Evolutionary conservation across 1,140 invertebrate genomes (phyloP).

Genomic region (Tetranychus urticae): DNA sequence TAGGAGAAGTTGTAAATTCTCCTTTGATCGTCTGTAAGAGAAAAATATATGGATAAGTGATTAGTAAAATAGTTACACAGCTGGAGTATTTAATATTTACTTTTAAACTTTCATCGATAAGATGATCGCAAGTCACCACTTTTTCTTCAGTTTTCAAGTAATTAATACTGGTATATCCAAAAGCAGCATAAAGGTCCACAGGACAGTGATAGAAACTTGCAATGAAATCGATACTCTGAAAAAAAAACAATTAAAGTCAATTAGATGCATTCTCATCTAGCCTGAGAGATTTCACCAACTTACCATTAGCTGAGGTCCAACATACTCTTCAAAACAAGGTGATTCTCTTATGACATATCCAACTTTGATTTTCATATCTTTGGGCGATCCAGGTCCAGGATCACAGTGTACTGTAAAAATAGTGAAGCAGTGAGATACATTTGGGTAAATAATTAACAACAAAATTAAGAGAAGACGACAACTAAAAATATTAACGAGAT

Average conservation of each 20-base stretch:
- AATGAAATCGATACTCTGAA: conserved; percentile 7
- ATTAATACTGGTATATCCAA: conserved; percentile 4
- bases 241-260: neutral
- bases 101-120: conserved; percentile 4
- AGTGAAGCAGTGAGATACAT: neutral
- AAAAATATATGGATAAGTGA: neutral
- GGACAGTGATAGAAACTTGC: conserved; percentile 9
- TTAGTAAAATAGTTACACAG: neutral
- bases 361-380: conserved; percentile 13
- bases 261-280: neutral
- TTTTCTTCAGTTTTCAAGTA: conserved; percentile 10
- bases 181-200: conserved; percentile 1
- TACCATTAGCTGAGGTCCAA: conserved; percentile 16
- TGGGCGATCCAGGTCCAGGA: neutral
- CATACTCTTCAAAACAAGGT: conserved; percentile 21
- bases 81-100: neutral
- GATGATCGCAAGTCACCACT: conserved; percentile 2
- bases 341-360: conserved; percentile 18
- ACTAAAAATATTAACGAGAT: neutral
- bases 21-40: neutral
- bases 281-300: neutral
- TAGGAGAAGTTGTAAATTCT: neutral
- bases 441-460: neutral
- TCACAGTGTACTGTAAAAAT: conserved; percentile 2
- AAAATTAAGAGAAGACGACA: neutral